phyloP scores from a whole-genome alignment of 2,888 invertebrate genomes.

The Helleia helle region DNA sequence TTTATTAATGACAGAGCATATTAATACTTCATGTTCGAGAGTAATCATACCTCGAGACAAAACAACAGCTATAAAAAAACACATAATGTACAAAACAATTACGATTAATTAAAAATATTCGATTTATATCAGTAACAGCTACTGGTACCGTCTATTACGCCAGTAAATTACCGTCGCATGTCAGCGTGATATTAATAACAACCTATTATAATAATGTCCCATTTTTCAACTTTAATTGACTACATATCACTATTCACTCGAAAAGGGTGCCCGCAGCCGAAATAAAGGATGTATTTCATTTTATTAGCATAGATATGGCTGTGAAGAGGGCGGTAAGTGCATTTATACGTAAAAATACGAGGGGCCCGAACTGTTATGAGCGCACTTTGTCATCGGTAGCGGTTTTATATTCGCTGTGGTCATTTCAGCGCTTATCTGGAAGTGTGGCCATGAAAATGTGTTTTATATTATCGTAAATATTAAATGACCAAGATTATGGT shows the following conservation, averaged over 20 bases:
- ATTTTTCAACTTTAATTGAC: constrained; percentile 9
- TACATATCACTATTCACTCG: constrained; percentile 10
- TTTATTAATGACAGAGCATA: too few relatives aligned
- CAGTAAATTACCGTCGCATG: constrained; percentile 3
- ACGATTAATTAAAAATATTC: too few relatives aligned
- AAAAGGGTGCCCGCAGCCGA: constrained; percentile 11
- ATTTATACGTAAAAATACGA: constrained; percentile 46
- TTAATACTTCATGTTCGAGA: too few relatives aligned
- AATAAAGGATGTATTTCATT: constrained; percentile 20
- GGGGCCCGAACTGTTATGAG: constrained; percentile 38
- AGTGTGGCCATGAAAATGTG: constrained; percentile 4
- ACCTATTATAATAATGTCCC: constrained; percentile 3
- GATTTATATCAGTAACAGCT: too few relatives aligned
- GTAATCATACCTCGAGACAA: too few relatives aligned
- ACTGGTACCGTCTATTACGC: neutral
- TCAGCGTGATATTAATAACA: constrained; percentile 6
- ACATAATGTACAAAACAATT: too few relatives aligned
- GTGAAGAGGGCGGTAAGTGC: constrained; percentile 36
- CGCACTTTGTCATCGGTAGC: constrained; percentile 49
- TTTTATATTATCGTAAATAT: constrained; percentile 8
- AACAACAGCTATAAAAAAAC: too few relatives aligned
- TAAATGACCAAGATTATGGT: too few relatives aligned
- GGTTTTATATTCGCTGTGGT: constrained; percentile 47
- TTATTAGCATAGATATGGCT: constrained; percentile 24
- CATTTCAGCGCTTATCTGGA: constrained; percentile 26